Evolutionary conservation across 2,888 invertebrate species (phyloP), one percentile per base, ranked within the genome.

Genomic region (Apamea anceps): DNA sequence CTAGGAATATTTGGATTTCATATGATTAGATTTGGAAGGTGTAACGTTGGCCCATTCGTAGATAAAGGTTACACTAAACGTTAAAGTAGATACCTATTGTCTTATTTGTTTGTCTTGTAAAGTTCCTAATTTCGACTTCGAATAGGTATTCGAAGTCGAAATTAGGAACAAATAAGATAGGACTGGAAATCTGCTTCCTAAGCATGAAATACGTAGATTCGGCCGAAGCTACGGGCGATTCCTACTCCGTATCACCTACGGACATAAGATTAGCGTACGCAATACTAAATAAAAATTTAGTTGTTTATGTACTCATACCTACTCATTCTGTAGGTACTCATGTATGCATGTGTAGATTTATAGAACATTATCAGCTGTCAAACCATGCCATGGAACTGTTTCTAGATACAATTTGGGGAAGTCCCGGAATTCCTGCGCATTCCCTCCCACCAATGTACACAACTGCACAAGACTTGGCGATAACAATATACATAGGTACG

Each of bases 351-450:
- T 65, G 10, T 67, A 32, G 13, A 48, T 60, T n/a, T 25, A n/a
- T 57, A n/a, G 57, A 57, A n/a, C n/a, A 25, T 63, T 51, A 63
- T 75, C 48, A 18, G 67, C 15, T 54, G 1, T 42, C 6, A n/a
- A 51, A 70, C 28, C 21, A 15, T 18, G 18, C 60, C 42, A n/a
- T 66, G 25, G 6, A 28, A 62, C 32, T 51, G 5, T 2, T 75
- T 25, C 15, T 37, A n/a, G 25, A 62, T n/a, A 51, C 0, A 13
- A n/a, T 65, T 63, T n/a, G 82, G 82, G 80, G 54, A 84, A 82
- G 12, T 54, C 85, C 85, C 85, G 6, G 2, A 63, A 65, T 28
- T 60, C 68, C 73, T 67, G 2, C 28, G 48, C 28, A n/a, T 57
- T 75, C 74, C 45, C 45, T 15, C 21, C 57, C 45, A 15, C 21